Evolutionary conservation across 2,888 invertebrate species (phyloP).

Genomic region (Melieria picta): DNA sequence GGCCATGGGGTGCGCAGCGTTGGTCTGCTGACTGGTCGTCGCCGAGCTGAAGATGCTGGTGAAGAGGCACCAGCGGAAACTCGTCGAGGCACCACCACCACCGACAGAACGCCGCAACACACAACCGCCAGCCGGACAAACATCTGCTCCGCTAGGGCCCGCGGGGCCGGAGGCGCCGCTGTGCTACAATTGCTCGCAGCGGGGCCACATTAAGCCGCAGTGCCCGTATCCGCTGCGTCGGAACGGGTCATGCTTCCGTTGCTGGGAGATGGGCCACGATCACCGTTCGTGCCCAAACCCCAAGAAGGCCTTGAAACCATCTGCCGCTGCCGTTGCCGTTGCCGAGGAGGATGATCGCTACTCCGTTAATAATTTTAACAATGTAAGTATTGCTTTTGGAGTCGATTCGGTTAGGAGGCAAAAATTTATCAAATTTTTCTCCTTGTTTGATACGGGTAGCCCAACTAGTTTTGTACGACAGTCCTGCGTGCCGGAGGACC

Average conservation of each 20-base stretch:
- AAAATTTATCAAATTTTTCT: conserved; percentile 15
- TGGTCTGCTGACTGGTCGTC: conserved; percentile 16
- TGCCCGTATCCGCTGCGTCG: conserved; percentile 17
- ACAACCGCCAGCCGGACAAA: background rate
- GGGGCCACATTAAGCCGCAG: conserved; percentile 27
- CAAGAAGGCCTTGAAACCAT: conserved; percentile 12
- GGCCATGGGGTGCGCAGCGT: conserved; percentile 8
- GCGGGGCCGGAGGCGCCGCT: background rate
- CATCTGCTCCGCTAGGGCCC: background rate
- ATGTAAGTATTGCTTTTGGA: conserved; percentile 23
- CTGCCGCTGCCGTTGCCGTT: conserved; percentile 15
- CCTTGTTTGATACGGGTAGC: conserved; percentile 30
- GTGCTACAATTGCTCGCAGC: conserved; percentile 19
- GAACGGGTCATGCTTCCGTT: conserved; percentile 28
- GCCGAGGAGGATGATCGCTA: background rate
- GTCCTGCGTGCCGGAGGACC: too few relatives aligned
- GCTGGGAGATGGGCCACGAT: conserved; percentile 29
- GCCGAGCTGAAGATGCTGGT: conserved; percentile 16
- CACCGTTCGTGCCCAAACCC: conserved; percentile 24
- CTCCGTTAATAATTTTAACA: conserved; percentile 15
- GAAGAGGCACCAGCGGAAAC: conserved; percentile 22
- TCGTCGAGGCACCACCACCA: too few relatives aligned
- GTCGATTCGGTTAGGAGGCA: background rate
- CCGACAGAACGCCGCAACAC: background rate
- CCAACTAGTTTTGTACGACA: conserved; percentile 9